Percentiles rank a stretch among this genome's conserved stretches.
Evolutionary conservation across 35 echinoderm and acorn worm species (phyloP).

Genomic region (Ophioderma brevispina): DNA sequence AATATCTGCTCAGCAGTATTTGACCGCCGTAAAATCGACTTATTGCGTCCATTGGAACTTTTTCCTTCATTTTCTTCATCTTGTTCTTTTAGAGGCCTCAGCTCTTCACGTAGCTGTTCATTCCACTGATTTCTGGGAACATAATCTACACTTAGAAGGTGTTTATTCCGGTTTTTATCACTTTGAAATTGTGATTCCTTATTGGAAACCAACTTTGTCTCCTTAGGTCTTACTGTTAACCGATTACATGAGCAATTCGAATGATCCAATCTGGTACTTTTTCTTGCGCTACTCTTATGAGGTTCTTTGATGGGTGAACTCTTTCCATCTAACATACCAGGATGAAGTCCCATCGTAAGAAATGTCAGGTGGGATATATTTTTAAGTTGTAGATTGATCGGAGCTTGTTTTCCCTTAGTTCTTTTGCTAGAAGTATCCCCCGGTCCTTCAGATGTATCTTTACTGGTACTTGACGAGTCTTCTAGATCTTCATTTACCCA

Average conservation of each 20-base stretch:
- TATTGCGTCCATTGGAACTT: conserved; percentile 13
- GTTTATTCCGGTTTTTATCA: not conserved
- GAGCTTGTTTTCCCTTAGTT: conserved; percentile 26
- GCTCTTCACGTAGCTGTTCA: conserved; percentile 52
- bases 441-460: conserved; percentile 68
- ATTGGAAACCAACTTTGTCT: not conserved
- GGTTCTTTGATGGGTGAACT: not conserved
- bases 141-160: conserved; percentile 32
- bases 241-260: not conserved
- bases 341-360: conserved; percentile 72
- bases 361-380: conserved; percentile 87
- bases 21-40: conserved; percentile 6
- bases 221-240: not conserved
- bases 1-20: conserved; percentile 5
- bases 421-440: conserved; percentile 47
- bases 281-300: not conserved
- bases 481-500: conserved; percentile 23
- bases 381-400: conserved; percentile 71
- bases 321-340: conserved; percentile 4
- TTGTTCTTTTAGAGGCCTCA: conserved; percentile 46
- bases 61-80: not conserved
- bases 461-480: conserved; percentile 73
- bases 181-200: not conserved
- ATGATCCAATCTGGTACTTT: not conserved
- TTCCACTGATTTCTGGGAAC: conserved; percentile 37